Evolutionary conservation across 1,140 invertebrate genomes (phyloP).

Genomic region (Drosophila dunni): DNA sequence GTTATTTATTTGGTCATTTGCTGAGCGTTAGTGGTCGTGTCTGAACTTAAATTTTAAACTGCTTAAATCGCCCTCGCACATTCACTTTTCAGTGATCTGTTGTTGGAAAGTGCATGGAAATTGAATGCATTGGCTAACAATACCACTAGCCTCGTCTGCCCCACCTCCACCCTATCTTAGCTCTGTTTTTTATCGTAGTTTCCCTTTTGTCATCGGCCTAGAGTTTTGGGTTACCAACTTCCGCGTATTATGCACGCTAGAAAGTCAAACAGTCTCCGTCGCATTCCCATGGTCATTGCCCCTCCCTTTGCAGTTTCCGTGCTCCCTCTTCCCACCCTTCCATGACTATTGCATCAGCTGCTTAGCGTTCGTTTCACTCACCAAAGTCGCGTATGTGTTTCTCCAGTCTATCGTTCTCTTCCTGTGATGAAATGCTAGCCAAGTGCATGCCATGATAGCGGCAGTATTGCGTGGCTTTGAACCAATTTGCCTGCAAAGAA

Average conservation of each 20-base stretch:
- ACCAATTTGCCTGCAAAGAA: conserved; percentile 93
- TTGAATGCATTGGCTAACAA: conserved; percentile 19
- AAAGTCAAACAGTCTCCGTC: conserved; percentile 57
- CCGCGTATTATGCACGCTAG: conserved; percentile 76
- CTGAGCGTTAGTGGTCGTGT: conserved; percentile 36
- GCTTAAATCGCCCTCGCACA: conserved; percentile 32
- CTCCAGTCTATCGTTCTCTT: conserved; percentile 94
- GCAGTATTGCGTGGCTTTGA: conserved; percentile 95
- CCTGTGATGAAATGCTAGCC: conserved; percentile 93
- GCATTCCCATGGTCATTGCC: background rate
- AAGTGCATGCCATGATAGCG: conserved; percentile 96
- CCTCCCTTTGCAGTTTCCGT: background rate
- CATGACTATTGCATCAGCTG: background rate
- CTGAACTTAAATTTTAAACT: conserved; percentile 1
- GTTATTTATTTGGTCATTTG: background rate
- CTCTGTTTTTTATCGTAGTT: conserved; percentile 14
- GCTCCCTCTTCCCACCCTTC: background rate
- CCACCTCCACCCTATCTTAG: background rate
- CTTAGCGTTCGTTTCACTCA: conserved; percentile 77
- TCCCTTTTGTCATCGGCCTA: conserved; percentile 26
- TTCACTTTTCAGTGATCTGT: conserved; percentile 61
- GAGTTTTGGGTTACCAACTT: conserved; percentile 79
- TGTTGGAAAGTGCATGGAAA: conserved; percentile 61
- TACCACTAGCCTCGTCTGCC: conserved; percentile 1
- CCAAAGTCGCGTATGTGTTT: conserved; percentile 93